Conservation (phyloP, 2,888 invertebrate genomes). For the Diploptera punctata region DNA sequence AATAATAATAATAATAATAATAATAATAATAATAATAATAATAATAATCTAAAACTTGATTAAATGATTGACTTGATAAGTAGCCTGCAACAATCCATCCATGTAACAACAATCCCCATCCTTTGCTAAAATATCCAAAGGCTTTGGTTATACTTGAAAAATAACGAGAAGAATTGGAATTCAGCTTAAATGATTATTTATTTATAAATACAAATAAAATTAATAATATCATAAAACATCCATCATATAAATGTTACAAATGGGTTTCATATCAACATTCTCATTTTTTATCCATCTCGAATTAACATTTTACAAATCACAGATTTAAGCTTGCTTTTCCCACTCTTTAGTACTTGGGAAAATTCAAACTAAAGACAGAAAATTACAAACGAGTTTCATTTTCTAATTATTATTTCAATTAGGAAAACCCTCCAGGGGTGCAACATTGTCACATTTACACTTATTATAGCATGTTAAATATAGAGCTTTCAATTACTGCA, state of each 20-base stretch:
- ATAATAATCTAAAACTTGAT: no score
- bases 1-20: no score
- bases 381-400: conserved; percentile 21
- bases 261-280: conserved; percentile 39
- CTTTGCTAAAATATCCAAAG: background rate
- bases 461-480: background rate
- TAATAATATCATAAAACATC: conserved; percentile 44
- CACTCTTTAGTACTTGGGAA: conserved; percentile 1
- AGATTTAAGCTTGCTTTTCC: conserved; percentile 39
- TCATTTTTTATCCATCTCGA: conserved; percentile 25
- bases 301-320: conserved; percentile 43
- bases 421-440: conserved; percentile 25
- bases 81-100: no score
- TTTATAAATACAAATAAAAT: conserved; percentile 44
- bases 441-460: conserved; percentile 18
- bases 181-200: conserved; percentile 38
- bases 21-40: no score
- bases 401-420: no score
- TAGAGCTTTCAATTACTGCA: no score
- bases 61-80: no score
- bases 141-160: no score
- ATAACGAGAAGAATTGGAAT: no score
- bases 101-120: no score
- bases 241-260: conserved; percentile 45
- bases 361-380: conserved; percentile 30